Base-by-base conservation (phyloP, 2,888 invertebrate genomes). In the Caenorhabditis sulstoni region DNA sequence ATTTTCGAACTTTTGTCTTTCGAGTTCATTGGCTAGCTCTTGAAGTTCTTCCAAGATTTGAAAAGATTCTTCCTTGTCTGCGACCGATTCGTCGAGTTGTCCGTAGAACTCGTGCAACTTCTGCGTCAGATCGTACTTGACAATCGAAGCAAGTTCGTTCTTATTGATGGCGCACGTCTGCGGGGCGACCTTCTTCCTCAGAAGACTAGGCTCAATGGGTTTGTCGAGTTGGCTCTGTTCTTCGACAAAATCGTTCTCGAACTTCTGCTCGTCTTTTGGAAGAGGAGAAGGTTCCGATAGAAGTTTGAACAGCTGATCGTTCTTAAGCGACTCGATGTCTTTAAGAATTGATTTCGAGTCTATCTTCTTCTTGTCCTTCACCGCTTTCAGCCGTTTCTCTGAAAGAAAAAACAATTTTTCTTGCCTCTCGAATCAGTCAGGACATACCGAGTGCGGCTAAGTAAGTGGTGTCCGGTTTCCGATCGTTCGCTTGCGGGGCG, bases 101-200 rank as follows among this genome's bases (percentile, higher is more conserved):
- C 22, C 37, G 61, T 66, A 77, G 55, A 71, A 68, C 12, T 81
- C 77, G 73, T 74, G 61, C n/a, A 78, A 55, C 22, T 78, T 81
- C 41, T 81, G 82, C 7, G 79, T 53, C 44, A 81, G 50, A 58
- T 85, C 85, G 81, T 73, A 67, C 57, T 84, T 84, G 9, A 84
- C 58, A 20, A 85, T 71, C 18, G 80, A 73, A 9, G 80, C 76
- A 18, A 83, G 75, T 55, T 85, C 85, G 57, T 77, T 77, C 37
- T 81, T 77, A 47, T 81, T 81, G 35, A 84, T 81, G 7, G 85
- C 85, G 62, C 85, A 85, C 20, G 82, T 84, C 37, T 84, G 84
- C 4, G 85, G 85, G 49, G 83, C 85, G 12, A 85, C 52, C 52
- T 85, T 85, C 22, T 81, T 55, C n/a, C 79, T 77, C 3, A 84